phyloP scores from a whole-genome alignment of 2,113 vertebrate genomes.

The Larimichthys crocea region DNA sequence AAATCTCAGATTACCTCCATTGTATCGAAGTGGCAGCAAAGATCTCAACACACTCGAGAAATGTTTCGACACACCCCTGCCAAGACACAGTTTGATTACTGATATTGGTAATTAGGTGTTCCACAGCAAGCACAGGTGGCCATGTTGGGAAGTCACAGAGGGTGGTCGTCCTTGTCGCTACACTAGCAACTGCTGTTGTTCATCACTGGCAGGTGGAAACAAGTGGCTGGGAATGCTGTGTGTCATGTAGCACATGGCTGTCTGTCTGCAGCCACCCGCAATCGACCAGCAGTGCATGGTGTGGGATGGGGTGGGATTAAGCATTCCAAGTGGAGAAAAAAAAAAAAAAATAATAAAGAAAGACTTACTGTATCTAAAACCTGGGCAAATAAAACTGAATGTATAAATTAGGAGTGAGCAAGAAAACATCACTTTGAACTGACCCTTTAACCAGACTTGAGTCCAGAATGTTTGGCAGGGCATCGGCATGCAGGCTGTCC shows the following conservation, averaged over 20 bases:
- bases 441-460: slow-evolving; percentile 19
- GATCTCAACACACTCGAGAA: neutral
- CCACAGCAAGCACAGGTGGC: neutral
- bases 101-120: neutral
- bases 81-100: neutral
- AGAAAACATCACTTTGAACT: neutral
- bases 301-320: too few relatives aligned
- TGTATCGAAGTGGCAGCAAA: neutral
- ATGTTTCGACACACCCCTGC: neutral
- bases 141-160: neutral
- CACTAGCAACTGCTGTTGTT: neutral
- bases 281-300: neutral
- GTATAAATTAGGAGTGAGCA: neutral
- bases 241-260: neutral
- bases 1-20: neutral
- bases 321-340: neutral
- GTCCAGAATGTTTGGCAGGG: slow-evolving; percentile 45
- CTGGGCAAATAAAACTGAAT: neutral
- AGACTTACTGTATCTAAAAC: neutral
- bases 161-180: neutral
- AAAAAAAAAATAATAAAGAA: too few relatives aligned
- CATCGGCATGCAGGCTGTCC: slow-evolving; percentile 32
- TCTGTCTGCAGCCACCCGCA: neutral
- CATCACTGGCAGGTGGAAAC: neutral
- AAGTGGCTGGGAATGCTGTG: neutral